phyloP scores from a whole-genome alignment of 1,140 invertebrate species.

The Drusus annulatus region DNA sequence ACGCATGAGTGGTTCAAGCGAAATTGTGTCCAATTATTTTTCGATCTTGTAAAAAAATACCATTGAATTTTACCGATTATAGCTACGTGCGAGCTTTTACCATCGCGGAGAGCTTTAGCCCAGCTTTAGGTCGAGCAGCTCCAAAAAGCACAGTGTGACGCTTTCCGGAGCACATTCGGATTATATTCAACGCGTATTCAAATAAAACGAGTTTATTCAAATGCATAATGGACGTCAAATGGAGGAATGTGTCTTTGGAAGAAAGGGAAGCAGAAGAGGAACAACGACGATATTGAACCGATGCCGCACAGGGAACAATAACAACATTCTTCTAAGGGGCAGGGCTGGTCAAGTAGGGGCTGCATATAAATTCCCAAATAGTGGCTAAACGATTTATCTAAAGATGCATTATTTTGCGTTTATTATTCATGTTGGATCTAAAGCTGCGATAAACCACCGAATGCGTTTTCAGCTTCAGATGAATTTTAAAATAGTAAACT shows the following conservation, averaged over 20 bases:
- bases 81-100: too few relatives aligned
- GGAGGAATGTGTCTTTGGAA: constrained; percentile 31
- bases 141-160: constrained; percentile 3
- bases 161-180: constrained; percentile 17
- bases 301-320: constrained; percentile 30
- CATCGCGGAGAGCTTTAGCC: not conserved
- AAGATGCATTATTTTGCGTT: too few relatives aligned
- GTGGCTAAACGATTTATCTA: too few relatives aligned
- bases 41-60: too few relatives aligned
- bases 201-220: constrained; percentile 40
- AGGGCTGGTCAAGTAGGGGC: constrained; percentile 16
- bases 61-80: too few relatives aligned
- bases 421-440: too few relatives aligned
- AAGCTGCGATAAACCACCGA: too few relatives aligned
- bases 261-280: constrained; percentile 22
- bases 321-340: constrained; percentile 33
- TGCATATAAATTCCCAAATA: too few relatives aligned
- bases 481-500: too few relatives aligned
- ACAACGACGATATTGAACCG: constrained; percentile 35
- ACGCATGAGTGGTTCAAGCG: too few relatives aligned
- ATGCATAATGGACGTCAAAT: constrained; percentile 38
- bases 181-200: constrained; percentile 20
- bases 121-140: not conserved
- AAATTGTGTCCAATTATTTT: too few relatives aligned
- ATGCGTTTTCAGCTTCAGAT: too few relatives aligned